phyloP scores from a whole-genome alignment of 2,797 vertebrate species.

The Sciaenops ocellatus region DNA sequence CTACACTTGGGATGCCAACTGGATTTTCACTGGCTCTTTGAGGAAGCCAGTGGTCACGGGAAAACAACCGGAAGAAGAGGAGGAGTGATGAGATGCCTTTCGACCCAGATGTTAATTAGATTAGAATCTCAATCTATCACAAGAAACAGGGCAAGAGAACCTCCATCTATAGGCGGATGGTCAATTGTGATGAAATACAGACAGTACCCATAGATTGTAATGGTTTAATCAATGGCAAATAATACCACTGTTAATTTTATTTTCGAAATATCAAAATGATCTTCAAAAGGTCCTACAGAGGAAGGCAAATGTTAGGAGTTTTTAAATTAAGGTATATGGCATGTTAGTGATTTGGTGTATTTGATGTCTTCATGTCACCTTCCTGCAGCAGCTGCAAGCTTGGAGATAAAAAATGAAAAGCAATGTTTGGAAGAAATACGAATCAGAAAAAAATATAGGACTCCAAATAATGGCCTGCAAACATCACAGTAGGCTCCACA shows the following conservation, averaged over 20 bases:
- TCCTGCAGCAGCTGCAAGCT: conserved; percentile 42
- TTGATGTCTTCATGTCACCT: conserved; percentile 22
- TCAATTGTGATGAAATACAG: conserved; percentile 55
- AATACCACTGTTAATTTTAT: conserved; percentile 43
- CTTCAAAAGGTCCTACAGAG: conserved; percentile 6
- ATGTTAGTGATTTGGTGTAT: not conserved
- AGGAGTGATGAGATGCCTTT: conserved; percentile 75
- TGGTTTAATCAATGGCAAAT: conserved; percentile 59
- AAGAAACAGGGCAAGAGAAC: conserved; percentile 47
- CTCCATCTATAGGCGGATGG: conserved; percentile 41
- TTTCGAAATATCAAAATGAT: conserved; percentile 45
- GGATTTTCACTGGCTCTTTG: conserved; percentile 71
- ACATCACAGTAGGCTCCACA: conserved; percentile 9
- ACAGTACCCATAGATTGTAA: conserved; percentile 7
- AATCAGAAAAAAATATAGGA: conserved; percentile 29
- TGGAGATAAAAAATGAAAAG: conserved; percentile 45
- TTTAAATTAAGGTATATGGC: not conserved
- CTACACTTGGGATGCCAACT: conserved; percentile 82
- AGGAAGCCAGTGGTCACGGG: conserved; percentile 73
- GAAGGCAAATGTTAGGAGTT: not conserved
- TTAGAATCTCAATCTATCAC: conserved; percentile 76
- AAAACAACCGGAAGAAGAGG: conserved; percentile 69
- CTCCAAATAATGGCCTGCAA: conserved; percentile 15
- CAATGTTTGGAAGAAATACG: conserved; percentile 14
- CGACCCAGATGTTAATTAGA: conserved; percentile 80